These are phyloP conservation scores for Abramis brama DNA, from an alignment of 2,113 vertebrate species.

Conservation along the genomic window DNA sequence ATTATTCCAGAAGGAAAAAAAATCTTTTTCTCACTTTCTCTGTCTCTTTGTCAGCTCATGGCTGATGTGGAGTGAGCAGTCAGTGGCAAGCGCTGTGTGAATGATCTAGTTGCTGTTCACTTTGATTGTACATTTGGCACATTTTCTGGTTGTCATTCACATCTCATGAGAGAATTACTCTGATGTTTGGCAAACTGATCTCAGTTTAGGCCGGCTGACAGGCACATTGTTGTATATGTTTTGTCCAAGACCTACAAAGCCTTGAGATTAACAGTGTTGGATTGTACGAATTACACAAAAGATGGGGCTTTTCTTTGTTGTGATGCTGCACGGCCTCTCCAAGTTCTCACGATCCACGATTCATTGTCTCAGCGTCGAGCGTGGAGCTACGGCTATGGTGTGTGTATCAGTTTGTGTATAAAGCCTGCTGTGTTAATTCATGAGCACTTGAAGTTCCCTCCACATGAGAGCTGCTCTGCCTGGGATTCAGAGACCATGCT, in stretches of 20 bases:
- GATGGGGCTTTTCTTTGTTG: conserved; percentile 25
- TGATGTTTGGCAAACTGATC: conserved; percentile 33
- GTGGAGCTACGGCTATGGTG: conserved; percentile 15
- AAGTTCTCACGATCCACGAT: conserved; percentile 15
- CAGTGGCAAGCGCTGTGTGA: background rate
- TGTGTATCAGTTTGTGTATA: conserved; percentile 20
- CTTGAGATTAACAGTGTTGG: conserved; percentile 40
- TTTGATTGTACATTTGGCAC: conserved; percentile 19
- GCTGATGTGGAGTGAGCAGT: conserved; percentile 1
- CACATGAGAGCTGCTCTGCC: conserved; percentile 40
- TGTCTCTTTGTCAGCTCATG: background rate
- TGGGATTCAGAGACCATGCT: conserved; percentile 41
- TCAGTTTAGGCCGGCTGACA: conserved; percentile 32
- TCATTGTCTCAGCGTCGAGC: conserved; percentile 22
- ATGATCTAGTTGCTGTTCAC: background rate
- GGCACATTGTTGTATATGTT: conserved; percentile 23
- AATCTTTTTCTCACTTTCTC: conserved; percentile 14
- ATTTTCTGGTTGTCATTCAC: conserved; percentile 22
- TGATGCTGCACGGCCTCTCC: conserved; percentile 14
- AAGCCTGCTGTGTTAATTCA: conserved; percentile 53
- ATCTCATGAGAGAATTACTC: conserved; percentile 23
- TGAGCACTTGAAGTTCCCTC: conserved; percentile 52
- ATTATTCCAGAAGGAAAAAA: background rate
- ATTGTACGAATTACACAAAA: conserved; percentile 44
- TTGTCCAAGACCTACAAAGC: conserved; percentile 22